Conservation (phyloP, 2,797 vertebrate species). For the Rhinoraja longicauda region DNA sequence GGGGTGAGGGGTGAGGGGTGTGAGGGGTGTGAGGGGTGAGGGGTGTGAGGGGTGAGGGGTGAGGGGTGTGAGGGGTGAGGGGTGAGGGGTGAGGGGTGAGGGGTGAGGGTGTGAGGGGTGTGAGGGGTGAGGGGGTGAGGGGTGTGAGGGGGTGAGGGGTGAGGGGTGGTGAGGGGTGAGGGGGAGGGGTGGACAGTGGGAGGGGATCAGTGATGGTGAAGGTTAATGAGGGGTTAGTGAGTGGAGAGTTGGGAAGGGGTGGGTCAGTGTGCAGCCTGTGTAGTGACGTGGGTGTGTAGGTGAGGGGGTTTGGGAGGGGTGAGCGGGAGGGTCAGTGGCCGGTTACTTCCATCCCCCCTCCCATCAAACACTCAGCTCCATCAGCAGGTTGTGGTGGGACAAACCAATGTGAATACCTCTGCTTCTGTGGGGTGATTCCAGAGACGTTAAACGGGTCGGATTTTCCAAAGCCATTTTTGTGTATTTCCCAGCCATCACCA, state of each 20-base stretch:
- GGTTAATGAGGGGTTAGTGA: background rate
- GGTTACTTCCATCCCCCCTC: no score
- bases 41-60: background rate
- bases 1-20: background rate
- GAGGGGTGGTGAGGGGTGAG: background rate
- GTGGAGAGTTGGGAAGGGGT: background rate
- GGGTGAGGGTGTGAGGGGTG: no score
- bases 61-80: background rate
- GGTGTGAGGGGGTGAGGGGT: rapidly evolving
- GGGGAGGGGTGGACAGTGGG: background rate
- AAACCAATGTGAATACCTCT: background rate
- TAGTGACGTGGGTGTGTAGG: background rate
- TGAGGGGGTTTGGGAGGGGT: background rate
- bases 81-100: background rate
- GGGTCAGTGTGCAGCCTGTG: background rate
- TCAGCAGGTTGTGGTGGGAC: background rate
- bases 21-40: no score
- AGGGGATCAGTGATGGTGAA: no score
- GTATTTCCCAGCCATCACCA: background rate
- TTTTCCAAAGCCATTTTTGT: background rate
- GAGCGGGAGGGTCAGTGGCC: background rate
- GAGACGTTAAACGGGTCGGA: background rate
- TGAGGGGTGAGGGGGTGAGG: background rate
- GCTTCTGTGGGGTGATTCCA: background rate
- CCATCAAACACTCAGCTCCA: no score